A percentile compares a stretch with the other conserved stretches of the same genome.
These are phyloP conservation scores for Sturnus vulgaris DNA, from an alignment of 2,113 vertebrate genomes.

Conservation along the genomic window DNA sequence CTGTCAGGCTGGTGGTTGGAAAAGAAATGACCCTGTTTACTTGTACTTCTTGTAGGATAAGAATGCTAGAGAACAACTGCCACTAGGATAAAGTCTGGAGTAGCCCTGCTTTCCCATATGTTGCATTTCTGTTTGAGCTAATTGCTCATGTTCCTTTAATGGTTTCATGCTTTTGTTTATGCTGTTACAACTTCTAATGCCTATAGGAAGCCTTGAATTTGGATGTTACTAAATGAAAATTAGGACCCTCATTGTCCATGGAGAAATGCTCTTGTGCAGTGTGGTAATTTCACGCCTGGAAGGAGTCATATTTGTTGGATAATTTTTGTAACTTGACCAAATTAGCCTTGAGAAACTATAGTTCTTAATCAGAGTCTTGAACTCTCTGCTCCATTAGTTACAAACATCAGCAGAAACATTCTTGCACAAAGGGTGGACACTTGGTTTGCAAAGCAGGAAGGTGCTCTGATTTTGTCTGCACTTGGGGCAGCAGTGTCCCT, in stretches of 20 bases:
- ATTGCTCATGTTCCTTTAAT: neutral
- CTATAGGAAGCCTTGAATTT: neutral
- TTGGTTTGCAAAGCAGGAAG: neutral
- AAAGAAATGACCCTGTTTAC: neutral
- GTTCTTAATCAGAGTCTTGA: neutral
- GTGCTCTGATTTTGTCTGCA: neutral
- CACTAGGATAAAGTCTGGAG: neutral
- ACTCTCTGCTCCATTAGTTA: neutral
- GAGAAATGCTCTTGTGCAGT: neutral
- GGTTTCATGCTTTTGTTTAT: neutral
- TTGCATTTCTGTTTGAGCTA: neutral
- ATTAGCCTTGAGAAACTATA: slow-evolving; percentile 1
- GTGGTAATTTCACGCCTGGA: slow-evolving; percentile 41
- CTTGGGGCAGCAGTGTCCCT: accelerated
- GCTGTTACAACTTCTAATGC: neutral
- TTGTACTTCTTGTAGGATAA: neutral
- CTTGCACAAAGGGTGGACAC: neutral
- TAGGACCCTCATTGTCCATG: neutral
- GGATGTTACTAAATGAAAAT: neutral
- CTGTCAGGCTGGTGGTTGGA: neutral
- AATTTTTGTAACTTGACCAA: neutral
- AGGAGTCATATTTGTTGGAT: neutral
- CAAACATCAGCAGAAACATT: neutral
- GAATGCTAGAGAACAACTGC: neutral
- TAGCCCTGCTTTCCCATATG: neutral